These are phyloP conservation scores for Ctenopoma multispine DNA, from an alignment of 2,797 vertebrate species.

Conservation along the genomic window DNA sequence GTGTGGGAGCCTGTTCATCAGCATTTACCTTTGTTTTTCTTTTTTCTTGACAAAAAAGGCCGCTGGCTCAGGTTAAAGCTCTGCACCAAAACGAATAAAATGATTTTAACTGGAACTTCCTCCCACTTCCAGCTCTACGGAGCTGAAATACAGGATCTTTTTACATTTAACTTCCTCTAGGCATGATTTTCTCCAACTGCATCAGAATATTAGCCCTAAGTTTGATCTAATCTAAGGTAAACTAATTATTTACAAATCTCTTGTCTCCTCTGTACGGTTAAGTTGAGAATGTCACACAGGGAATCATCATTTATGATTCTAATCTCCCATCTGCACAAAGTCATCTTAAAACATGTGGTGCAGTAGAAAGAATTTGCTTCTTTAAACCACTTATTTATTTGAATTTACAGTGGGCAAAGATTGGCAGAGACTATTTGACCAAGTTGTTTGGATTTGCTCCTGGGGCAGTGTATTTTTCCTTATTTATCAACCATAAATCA, in stretches of 20 bases:
- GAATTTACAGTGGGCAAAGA: conserved; percentile 3
- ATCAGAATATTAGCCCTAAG: conserved; percentile 27
- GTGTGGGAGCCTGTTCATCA: conserved; percentile 31
- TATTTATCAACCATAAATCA: conserved; percentile 32
- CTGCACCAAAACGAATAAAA: conserved; percentile 33
- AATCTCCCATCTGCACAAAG: neutral
- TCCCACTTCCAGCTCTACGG: neutral
- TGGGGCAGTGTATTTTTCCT: conserved; percentile 4
- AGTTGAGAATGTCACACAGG: conserved; percentile 10
- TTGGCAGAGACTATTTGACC: neutral
- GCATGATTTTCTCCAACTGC: conserved; percentile 26
- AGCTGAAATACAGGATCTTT: conserved; percentile 24
- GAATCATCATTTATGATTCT: conserved; percentile 12
- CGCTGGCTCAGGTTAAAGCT: conserved; percentile 23
- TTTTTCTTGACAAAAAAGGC: conserved; percentile 27
- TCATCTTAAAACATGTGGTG: neutral
- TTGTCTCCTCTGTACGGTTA: conserved; percentile 7
- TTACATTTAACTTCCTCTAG: conserved; percentile 14
- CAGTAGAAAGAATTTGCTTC: neutral
- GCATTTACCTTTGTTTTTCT: conserved; percentile 43
- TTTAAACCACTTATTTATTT: conserved; percentile 2
- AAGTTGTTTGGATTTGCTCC: conserved; percentile 4
- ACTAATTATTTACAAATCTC: conserved; percentile 23
- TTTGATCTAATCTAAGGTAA: conserved; percentile 20
- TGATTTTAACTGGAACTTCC: conserved; percentile 22